These are phyloP conservation scores for Garrulus glandarius DNA, from an alignment of 2,797 vertebrate genomes.

Conservation along the genomic window DNA sequence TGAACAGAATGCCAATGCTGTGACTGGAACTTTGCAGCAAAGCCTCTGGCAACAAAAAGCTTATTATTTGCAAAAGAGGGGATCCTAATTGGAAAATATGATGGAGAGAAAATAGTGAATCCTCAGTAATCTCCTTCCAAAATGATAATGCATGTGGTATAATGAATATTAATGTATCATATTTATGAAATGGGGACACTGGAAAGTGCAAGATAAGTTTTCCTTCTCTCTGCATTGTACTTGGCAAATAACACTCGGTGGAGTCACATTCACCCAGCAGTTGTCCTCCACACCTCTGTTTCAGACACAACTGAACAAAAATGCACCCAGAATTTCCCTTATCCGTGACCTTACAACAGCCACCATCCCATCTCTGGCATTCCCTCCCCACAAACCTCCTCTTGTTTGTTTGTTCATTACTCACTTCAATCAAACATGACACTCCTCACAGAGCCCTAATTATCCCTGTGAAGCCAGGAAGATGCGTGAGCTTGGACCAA, in stretches of 20 bases:
- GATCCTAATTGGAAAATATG: slow-evolving; percentile 75
- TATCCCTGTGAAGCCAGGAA: background rate
- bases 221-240: background rate
- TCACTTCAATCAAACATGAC: background rate
- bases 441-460: background rate
- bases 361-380: background rate
- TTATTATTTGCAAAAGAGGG: slow-evolving; percentile 72
- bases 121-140: slow-evolving; percentile 70
- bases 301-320: background rate
- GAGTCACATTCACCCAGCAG: background rate
- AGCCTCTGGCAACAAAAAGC: slow-evolving; percentile 68
- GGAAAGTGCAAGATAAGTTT: slow-evolving; percentile 64
- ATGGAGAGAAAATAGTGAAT: slow-evolving; percentile 71
- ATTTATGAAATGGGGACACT: slow-evolving; percentile 67
- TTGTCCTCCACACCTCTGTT: background rate
- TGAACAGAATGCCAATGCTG: slow-evolving; percentile 27
- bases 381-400: background rate
- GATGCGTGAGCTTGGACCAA: background rate
- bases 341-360: background rate
- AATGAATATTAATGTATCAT: slow-evolving; percentile 74
- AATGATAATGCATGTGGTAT: slow-evolving; percentile 64
- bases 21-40: slow-evolving; percentile 54
- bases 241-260: background rate
- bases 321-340: background rate
- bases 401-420: background rate